Conservation (phyloP, 1,140 invertebrate genomes). For the Bilobella aurantiaca region DNA sequence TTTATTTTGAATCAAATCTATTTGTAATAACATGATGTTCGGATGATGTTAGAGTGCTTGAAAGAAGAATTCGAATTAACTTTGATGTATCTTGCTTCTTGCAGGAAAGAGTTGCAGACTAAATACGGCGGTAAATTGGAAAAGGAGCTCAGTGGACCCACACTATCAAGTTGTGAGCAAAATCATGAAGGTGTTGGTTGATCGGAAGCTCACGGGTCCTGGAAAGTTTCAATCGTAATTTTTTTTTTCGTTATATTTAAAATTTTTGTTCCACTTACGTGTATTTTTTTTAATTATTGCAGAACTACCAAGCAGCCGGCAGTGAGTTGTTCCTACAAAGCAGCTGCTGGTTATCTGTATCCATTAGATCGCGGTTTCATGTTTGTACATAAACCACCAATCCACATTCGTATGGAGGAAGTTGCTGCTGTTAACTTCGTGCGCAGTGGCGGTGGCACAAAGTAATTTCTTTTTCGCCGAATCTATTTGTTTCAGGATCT, state of each 20-base stretch:
- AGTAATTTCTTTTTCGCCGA: slow-evolving; percentile 37
- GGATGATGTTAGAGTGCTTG: no score
- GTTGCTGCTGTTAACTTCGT: slow-evolving; percentile 93
- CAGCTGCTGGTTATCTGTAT: slow-evolving; percentile 93
- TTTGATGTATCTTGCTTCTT: slow-evolving; percentile 29
- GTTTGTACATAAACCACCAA: slow-evolving; percentile 95
- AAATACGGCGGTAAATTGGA: slow-evolving; percentile 90
- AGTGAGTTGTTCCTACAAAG: slow-evolving; percentile 92
- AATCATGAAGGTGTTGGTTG: slow-evolving; percentile 92
- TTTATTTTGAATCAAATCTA: no score
- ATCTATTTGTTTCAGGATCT: not conserved
- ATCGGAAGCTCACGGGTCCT: slow-evolving; percentile 87
- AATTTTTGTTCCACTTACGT: not conserved
- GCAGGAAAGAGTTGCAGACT: slow-evolving; percentile 74
- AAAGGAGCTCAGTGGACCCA: slow-evolving; percentile 82
- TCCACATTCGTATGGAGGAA: slow-evolving; percentile 97
- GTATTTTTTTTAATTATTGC: slow-evolving; percentile 39
- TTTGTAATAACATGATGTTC: no score
- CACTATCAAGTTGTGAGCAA: slow-evolving; percentile 91
- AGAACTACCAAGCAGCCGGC: slow-evolving; percentile 85
- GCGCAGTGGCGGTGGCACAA: slow-evolving; percentile 83
- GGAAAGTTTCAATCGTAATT: slow-evolving; percentile 77
- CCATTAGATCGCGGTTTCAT: slow-evolving; percentile 98
- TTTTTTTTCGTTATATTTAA: slow-evolving; percentile 6
- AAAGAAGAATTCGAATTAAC: not conserved